Evolutionary conservation across 2,113 vertebrate genomes (phyloP), one percentile per base, ranked within the genome.

Genomic region (Tragelaphus imberbis): DNA sequence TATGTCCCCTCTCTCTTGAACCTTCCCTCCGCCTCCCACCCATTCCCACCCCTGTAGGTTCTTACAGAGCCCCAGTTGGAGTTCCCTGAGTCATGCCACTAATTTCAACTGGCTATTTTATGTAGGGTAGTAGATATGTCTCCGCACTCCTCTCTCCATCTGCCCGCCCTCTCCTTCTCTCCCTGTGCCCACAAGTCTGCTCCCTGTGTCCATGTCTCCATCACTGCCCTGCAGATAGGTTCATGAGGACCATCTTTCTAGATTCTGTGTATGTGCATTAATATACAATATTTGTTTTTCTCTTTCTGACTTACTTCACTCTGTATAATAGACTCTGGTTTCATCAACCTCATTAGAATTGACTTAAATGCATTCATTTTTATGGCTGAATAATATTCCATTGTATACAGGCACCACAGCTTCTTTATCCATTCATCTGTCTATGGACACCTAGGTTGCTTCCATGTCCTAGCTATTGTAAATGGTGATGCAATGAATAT

Each of bases 71-170:
- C 71, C 71, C 1, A 1, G 36, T 44, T 44, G 27, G 36, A 7
- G 23, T 2, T 44, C 11, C 71, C 36, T 2, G 36, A 77, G 71
- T 77, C 23, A 0, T 2, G 19, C 19, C 0, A 1, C n/a, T 40
- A 23, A 71, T 40, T 40, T 21, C 5, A 2, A 36, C n/a, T 36
- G n/a, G n/a, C 9, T 21, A 9, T 11, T 75, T 44, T 7, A 13
- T 11, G 3, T 3, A 3, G 1, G 1, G 36, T 2, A 14, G 21
- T 14, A 21, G 11, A 0, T 13, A 14, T 13, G 36, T 44, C 5
- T 25, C 36, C 23, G 27, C 11, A 1, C 71, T 14, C 0, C 36
- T 1, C 36, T 44, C 71, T 7, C 23, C 12, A 2, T 1, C 4
- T 6, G 71, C 21, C 36, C 36, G 3, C 19, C 36, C 3, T 1